phyloP scores from a whole-genome alignment of 37 sponge, comb jelly and placozoan species.

The Beroe forskalii region DNA sequence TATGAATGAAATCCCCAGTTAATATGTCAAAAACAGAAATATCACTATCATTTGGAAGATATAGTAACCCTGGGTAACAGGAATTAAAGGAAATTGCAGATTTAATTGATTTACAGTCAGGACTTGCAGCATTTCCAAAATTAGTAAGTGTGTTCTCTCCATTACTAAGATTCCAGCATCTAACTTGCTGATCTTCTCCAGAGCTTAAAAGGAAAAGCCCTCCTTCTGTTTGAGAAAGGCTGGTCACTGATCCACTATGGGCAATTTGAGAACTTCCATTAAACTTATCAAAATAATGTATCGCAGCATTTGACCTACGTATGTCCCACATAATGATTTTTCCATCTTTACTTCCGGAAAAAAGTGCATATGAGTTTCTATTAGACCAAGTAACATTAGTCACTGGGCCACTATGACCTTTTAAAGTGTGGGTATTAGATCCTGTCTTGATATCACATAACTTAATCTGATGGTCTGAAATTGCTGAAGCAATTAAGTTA shows the following conservation, averaged over 20 bases:
- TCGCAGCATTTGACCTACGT: background rate
- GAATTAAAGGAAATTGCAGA: background rate
- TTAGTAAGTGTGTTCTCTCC: constrained; percentile 8
- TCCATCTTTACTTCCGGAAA: constrained; percentile 19
- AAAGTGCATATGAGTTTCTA: constrained; percentile 6
- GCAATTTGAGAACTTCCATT: background rate
- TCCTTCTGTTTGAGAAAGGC: background rate
- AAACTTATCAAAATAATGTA: constrained; percentile 5
- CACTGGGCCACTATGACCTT: constrained; percentile 17
- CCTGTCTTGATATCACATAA: constrained; percentile 88
- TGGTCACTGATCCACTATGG: constrained; percentile 44
- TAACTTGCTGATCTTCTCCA: background rate
- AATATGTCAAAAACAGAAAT: constrained; percentile 1
- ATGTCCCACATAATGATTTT: constrained; percentile 31
- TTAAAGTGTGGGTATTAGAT: constrained; percentile 75
- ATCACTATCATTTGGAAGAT: constrained; percentile 27
- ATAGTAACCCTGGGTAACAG: constrained; percentile 36
- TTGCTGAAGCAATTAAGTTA: background rate
- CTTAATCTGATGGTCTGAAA: constrained; percentile 65
- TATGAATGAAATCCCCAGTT: background rate
- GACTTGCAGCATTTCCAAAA: constrained; percentile 10
- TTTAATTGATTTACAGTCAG: background rate
- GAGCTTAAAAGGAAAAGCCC: background rate
- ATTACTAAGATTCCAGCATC: background rate
- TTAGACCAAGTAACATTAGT: constrained; percentile 24